A percentile compares a stretch with the other conserved stretches of the same genome.
phyloP scores from a whole-genome alignment of 2,113 vertebrate species.

The Oenanthe oenanthe region DNA sequence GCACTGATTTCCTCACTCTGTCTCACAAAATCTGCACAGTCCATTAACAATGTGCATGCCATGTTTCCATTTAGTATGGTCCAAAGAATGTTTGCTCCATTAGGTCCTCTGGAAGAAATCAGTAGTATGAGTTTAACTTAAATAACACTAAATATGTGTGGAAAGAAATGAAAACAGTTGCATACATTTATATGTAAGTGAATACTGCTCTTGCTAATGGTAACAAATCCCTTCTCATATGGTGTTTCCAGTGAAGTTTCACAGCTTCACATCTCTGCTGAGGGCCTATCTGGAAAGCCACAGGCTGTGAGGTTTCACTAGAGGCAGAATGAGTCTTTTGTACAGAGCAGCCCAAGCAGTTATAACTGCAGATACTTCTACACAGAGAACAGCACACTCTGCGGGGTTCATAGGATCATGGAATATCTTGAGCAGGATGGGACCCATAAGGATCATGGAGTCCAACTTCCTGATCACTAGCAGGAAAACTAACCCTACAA shows the following conservation, averaged over 20 bases:
- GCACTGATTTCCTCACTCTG: background rate
- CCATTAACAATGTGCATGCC: background rate
- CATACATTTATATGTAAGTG: background rate
- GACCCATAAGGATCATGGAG: accelerated
- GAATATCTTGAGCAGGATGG: background rate
- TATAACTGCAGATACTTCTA: background rate
- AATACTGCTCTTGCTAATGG: background rate
- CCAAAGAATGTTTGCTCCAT: background rate
- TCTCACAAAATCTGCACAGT: background rate
- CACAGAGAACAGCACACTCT: background rate
- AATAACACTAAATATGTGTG: background rate
- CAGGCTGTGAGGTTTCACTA: background rate
- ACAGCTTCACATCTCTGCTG: background rate
- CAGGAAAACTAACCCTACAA: background rate
- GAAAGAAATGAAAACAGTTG: background rate
- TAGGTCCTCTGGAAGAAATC: background rate
- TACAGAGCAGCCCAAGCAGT: no score
- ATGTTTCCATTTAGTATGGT: background rate
- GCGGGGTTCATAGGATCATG: background rate
- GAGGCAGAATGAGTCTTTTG: accelerated
- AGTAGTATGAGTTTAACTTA: background rate
- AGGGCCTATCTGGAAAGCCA: background rate
- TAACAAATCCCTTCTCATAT: background rate
- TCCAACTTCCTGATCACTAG: background rate
- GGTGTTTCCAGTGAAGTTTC: background rate